phyloP scores from a whole-genome alignment of 2,113 vertebrate genomes.

The Hipposideros armiger region DNA sequence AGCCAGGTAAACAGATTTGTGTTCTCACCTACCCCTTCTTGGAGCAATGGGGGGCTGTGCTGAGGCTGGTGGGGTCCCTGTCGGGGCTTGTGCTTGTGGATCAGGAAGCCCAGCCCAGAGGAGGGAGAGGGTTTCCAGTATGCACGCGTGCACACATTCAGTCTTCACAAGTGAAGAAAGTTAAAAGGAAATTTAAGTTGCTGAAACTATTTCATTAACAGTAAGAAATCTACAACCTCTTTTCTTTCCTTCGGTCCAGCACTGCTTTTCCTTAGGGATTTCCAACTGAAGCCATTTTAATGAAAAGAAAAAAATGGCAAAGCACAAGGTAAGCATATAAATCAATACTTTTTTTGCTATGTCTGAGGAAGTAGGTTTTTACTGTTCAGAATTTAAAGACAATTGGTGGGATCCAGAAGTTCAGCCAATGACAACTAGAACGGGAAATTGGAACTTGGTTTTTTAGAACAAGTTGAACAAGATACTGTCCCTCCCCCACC shows the following conservation, averaged over 20 bases:
- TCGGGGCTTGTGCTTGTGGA: no score
- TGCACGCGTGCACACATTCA: not conserved
- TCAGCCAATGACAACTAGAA: constrained; percentile 71
- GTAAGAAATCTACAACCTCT: not conserved
- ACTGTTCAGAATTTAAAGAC: constrained; percentile 77
- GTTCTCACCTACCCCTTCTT: not conserved
- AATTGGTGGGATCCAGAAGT: constrained; percentile 77
- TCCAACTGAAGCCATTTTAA: not conserved
- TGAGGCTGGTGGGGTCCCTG: no score
- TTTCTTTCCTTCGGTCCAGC: not conserved
- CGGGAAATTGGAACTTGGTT: constrained; percentile 61
- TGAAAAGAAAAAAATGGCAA: not conserved
- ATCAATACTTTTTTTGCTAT: not conserved
- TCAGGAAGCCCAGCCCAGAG: not conserved
- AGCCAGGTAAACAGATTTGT: not conserved
- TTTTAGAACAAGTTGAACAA: constrained; percentile 43
- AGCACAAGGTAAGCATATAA: not conserved
- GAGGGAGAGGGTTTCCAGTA: not conserved
- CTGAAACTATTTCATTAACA: not conserved
- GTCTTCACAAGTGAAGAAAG: not conserved
- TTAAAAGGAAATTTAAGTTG: not conserved
- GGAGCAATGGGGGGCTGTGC: not conserved
- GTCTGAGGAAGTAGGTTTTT: constrained; percentile 74
- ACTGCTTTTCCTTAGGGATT: not conserved
- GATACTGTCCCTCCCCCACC: not conserved